Evolutionary conservation across 2,113 vertebrate species (phyloP), one percentile per base, ranked within the genome.

Genomic region (Forbesichthys agassizii): DNA sequence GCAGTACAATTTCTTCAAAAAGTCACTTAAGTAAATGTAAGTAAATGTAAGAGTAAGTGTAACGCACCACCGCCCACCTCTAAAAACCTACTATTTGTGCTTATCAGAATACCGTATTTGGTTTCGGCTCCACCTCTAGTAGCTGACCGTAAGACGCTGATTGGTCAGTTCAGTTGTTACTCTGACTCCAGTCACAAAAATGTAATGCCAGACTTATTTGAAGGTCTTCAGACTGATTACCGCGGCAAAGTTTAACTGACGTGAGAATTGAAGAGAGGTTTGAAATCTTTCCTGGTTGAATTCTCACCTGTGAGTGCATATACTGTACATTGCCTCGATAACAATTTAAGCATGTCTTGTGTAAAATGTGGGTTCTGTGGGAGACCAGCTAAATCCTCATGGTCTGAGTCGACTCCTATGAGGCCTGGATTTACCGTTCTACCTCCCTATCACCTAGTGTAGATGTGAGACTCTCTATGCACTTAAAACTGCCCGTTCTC

Each of bases 381-480:
- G n/a, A 48, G 61, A 48, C 52, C 33, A 60, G 72, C 79, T 64
- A 77, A 79, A 85, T 83, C 84, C 70, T 79, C 65, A 52, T 36
- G 65, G 79, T 80, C 72, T 61, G 48, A 61, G 53, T 47, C 58
- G 48, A 52, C 62, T 82, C 53, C 7, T 33, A 42, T 5, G 64
- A 72, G 52, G 47, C n/a, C 49, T 4, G 11, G 33, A 76, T 68
- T 51, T 69, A 61, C 73, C 20, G 52, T 77, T 82, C 78, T 53
- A 68, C 77, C 76, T 75, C 61, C 10, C 36, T 6, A 42, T 42
- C 36, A 54, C 64, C 72, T 74, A 58, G 16, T 48, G 66, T 67
- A 70, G 70, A 81, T 84, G 84, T 77, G 77, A 77, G 49, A 83
- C 65, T 81, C 79, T 83, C 66, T 57, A 27, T 27, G 56, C 66